These are phyloP conservation scores for Hypotaenidia okinawae DNA, from an alignment of 2,797 vertebrate species.

Conservation along the genomic window DNA sequence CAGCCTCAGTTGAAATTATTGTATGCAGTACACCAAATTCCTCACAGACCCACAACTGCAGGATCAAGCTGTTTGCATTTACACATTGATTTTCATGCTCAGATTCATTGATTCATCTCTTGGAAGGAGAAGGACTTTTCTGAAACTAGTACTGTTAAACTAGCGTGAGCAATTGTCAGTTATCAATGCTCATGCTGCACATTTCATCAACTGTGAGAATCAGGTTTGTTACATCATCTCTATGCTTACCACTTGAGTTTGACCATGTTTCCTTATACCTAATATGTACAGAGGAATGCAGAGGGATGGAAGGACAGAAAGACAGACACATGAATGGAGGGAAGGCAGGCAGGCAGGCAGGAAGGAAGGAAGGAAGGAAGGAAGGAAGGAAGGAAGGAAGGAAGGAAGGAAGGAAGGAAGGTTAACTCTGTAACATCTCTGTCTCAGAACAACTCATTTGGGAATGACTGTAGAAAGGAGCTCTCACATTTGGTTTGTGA, in stretches of 20 bases:
- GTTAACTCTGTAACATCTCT: not conserved
- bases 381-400: fast-evolving
- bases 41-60: not conserved
- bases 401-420: not conserved
- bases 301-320: not conserved
- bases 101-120: constrained; percentile 15
- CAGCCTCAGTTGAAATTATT: not conserved
- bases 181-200: not conserved
- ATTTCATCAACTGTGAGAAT: not conserved
- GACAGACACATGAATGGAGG: not conserved
- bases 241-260: not conserved
- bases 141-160: constrained; percentile 17
- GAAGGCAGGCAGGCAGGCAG: not conserved
- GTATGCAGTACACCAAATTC: not conserved
- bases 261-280: not conserved
- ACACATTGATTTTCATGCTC: constrained; percentile 26
- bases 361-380: too few species aligned
- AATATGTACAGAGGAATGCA: not conserved
- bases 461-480: not conserved
- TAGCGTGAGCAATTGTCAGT: not conserved
- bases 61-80: not conserved
- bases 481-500: not conserved
- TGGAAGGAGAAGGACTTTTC: not conserved
- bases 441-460: not conserved
- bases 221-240: not conserved